Percentiles rank a stretch among this genome's conserved stretches.
Conservation (phyloP, 2,113 vertebrate species). For the Tyrannus savana region DNA sequence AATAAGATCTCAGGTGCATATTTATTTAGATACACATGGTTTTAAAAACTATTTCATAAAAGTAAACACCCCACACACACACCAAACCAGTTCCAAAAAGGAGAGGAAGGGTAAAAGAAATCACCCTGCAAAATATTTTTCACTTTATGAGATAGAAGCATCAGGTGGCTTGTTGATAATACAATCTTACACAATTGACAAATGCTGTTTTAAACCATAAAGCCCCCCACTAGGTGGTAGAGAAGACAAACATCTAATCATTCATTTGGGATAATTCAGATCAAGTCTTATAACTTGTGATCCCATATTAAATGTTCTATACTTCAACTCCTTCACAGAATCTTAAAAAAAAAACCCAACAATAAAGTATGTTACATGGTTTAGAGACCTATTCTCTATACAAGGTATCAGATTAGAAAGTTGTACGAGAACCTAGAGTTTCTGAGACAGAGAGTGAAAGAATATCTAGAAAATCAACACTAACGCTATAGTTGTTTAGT, state of each 20-base stretch:
- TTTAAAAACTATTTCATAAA: not conserved
- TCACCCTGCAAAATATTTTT: not conserved
- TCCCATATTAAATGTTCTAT: not conserved
- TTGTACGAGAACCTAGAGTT: not conserved
- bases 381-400: not conserved
- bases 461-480: not conserved
- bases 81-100: not conserved
- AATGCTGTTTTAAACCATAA: not conserved
- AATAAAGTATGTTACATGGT: not conserved
- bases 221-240: not conserved
- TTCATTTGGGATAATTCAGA: not conserved
- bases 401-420: not conserved
- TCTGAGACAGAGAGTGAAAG: not conserved
- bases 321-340: not conserved
- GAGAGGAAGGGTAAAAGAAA: fast-evolving
- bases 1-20: not conserved
- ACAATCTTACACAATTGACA: not conserved
- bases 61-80: not conserved
- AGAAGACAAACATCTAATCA: not conserved
- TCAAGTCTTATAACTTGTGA: not conserved
- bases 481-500: not conserved
- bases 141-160: not conserved
- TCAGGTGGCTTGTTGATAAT: not conserved
- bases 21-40: not conserved
- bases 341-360: not conserved